phyloP scores from a whole-genome alignment of 2,113 vertebrate species.

The Leiothrix lutea region DNA sequence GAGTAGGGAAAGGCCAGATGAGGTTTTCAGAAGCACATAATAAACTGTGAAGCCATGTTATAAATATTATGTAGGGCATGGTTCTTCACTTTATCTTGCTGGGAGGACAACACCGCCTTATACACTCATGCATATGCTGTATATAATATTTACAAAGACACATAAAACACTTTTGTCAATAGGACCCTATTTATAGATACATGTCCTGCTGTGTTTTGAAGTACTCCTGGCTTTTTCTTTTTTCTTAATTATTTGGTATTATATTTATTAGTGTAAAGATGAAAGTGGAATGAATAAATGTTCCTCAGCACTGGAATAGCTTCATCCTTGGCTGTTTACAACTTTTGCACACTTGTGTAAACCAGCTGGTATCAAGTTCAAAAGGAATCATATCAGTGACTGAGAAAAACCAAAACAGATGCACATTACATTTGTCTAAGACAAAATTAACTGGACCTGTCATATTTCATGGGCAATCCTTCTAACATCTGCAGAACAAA shows the following conservation, averaged over 20 bases:
- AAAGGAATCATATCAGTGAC: constrained; percentile 69
- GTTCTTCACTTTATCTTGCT: neutral
- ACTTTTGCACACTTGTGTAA: constrained; percentile 68
- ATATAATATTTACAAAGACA: neutral
- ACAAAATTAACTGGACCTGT: constrained; percentile 75
- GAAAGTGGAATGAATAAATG: constrained; percentile 8
- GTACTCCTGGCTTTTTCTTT: neutral
- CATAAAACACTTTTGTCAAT: neutral
- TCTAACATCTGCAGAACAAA: constrained; percentile 77
- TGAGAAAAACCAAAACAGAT: constrained; percentile 76
- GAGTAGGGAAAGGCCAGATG: neutral
- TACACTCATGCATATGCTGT: neutral
- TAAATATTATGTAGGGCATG: neutral
- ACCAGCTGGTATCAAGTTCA: constrained; percentile 70
- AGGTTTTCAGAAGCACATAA: constrained; percentile 3
- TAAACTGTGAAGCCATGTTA: constrained; percentile 22
- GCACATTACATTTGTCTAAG: constrained; percentile 69
- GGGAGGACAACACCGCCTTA: neutral
- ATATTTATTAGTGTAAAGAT: constrained; percentile 1
- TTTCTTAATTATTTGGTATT: neutral
- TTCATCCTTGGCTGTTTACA: constrained; percentile 67
- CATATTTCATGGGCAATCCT: constrained; percentile 58
- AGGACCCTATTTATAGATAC: neutral
- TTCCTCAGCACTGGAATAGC: constrained; percentile 2
- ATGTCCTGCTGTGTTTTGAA: neutral